Conservation (phyloP, 2,888 invertebrate species). For the Hipparchia sbordonii region DNA sequence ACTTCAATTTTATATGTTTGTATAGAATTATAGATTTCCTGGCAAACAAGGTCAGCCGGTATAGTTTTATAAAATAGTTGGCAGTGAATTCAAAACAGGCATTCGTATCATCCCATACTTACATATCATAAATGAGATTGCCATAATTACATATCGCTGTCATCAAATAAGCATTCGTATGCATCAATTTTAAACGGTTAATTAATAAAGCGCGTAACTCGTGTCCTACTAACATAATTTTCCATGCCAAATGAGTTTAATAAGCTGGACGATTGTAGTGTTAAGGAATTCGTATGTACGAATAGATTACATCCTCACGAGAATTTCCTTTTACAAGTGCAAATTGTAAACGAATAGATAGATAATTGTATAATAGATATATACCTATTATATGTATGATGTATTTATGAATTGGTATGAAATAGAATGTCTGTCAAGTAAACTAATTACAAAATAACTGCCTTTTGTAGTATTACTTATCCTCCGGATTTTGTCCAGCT, state of each 20-base stretch:
- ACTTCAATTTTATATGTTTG: neutral
- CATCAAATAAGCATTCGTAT: slow-evolving; percentile 27
- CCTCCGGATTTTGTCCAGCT: no score
- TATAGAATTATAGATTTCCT: slow-evolving; percentile 9
- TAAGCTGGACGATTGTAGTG: neutral
- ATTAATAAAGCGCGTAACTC: slow-evolving; percentile 15
- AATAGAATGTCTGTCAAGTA: no score
- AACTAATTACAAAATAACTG: no score
- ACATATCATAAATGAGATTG: slow-evolving; percentile 25
- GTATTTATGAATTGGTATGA: no score
- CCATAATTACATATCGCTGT: slow-evolving; percentile 24
- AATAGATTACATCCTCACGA: neutral
- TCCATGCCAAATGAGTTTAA: slow-evolving; percentile 33
- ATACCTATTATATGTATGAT: no score
- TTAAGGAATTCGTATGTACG: slow-evolving; percentile 1
- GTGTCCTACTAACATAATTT: slow-evolving; percentile 23
- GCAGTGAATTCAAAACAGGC: slow-evolving; percentile 36
- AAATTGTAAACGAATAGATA: neutral
- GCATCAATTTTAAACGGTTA: slow-evolving; percentile 27
- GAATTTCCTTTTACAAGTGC: neutral
- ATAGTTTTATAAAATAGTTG: slow-evolving; percentile 35
- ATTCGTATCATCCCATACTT: slow-evolving; percentile 22
- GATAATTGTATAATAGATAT: no score
- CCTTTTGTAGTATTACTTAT: no score
- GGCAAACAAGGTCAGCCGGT: slow-evolving; percentile 18